Evolutionary conservation across 2,888 invertebrate genomes (phyloP), one percentile per base, ranked within the genome.

Genomic region (Hedychridium roseum): DNA sequence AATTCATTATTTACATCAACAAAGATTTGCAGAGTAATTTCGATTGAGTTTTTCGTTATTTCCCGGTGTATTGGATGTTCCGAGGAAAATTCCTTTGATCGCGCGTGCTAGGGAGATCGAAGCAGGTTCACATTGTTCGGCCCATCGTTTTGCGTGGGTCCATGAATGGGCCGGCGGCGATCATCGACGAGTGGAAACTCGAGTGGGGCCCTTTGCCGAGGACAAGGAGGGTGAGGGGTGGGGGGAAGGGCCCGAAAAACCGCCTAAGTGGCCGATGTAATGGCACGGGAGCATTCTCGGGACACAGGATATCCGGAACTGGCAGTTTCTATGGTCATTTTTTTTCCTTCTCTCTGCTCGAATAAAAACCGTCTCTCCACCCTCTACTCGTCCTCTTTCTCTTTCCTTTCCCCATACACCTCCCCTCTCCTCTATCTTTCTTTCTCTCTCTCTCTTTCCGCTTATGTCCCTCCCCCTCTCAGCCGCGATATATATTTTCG

Each of bases 241-340:
- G n/a, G n/a, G n/a, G n/a, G n/a, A n/a, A n/a, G n/a, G n/a, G n/a
- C n/a, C n/a, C n/a, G n/a, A n/a, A n/a, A n/a, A n/a, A n/a, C n/a
- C n/a, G n/a, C n/a, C n/a, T 58, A 64, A 70, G 68, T 67, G 64
- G 70, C 67, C 62, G 57, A 63, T 61, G 61, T 64, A 66, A 61
- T 66, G 66, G 60, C 54, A 53, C 52, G 55, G 60, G 43, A 54
- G 60, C 59, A 66, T 68, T 71, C 67, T 64, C 60, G 53, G 61
- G 58, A 60, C 65, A 60, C 66, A 68, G 69, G 67, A 72, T 68
- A 71, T 70, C 71, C 69, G 74, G 74, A 69, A 61, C 57, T 50
- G 61, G 54, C 61, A 67, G 64, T 71, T 72, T 73, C 70, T 68
- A 73, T 70, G 67, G 53, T 55, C 43, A 54, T 60, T 55, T 57